These are phyloP conservation scores for Sarotherodon lohbergeri DNA, from an alignment of 2,113 vertebrate species.

Conservation along the genomic window DNA sequence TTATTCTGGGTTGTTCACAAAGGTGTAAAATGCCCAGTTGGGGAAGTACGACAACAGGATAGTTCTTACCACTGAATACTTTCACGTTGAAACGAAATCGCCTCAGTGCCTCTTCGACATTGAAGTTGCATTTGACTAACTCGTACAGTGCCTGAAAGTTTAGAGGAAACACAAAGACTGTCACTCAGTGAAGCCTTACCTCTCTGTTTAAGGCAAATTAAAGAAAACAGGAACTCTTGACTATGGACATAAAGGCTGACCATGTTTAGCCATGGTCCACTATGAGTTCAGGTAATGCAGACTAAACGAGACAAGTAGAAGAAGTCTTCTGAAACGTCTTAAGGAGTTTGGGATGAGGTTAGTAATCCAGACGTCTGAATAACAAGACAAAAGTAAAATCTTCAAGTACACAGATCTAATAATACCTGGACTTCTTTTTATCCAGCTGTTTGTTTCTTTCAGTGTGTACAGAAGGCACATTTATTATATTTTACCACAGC, in stretches of 20 bases:
- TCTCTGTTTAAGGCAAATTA: not conserved
- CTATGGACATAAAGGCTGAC: not conserved
- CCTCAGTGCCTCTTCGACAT: constrained; percentile 86
- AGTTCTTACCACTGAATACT: constrained; percentile 83
- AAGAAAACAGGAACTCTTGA: not conserved
- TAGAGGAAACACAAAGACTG: not conserved
- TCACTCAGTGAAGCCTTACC: not conserved
- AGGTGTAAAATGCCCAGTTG: not conserved
- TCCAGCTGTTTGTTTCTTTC: not conserved
- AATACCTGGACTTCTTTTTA: not conserved
- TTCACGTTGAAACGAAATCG: constrained; percentile 90
- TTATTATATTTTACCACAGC: not conserved
- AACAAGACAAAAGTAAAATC: not conserved
- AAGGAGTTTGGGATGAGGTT: not conserved
- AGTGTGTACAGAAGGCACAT: not conserved
- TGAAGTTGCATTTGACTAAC: constrained; percentile 92
- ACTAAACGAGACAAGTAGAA: not conserved
- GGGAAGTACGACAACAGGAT: not conserved
- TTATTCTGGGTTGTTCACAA: not conserved
- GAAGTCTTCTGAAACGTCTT: not conserved
- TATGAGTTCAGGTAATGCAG: not conserved
- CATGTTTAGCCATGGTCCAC: not conserved
- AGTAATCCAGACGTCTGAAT: not conserved
- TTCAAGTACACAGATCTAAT: not conserved
- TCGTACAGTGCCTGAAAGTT: constrained; percentile 85